These are phyloP conservation scores for Heteronetta atricapilla DNA, from an alignment of 2,113 vertebrate genomes.

Conservation along the genomic window DNA sequence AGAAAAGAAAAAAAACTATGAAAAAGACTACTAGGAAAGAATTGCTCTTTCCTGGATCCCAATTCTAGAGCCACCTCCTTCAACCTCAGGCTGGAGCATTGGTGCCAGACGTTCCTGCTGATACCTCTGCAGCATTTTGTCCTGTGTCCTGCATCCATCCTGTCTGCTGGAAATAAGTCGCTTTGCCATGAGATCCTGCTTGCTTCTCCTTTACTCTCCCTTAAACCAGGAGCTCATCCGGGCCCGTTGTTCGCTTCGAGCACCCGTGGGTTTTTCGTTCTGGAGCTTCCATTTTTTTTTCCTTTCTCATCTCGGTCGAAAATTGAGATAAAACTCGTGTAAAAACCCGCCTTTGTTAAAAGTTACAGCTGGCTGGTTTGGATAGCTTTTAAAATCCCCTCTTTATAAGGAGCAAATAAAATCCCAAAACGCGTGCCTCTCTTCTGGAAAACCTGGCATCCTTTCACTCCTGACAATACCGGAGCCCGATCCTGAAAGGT, in stretches of 20 bases:
- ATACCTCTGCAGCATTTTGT: neutral
- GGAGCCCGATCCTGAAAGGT: neutral
- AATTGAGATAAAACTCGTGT: neutral
- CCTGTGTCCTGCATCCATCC: neutral
- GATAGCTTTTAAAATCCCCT: neutral
- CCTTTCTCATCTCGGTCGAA: neutral
- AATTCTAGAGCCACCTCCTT: neutral
- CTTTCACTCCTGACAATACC: neutral
- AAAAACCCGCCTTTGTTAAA: neutral
- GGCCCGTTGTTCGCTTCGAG: accelerated
- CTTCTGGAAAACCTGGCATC: neutral
- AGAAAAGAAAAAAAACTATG: neutral
- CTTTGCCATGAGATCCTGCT: neutral
- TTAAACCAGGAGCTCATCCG: neutral
- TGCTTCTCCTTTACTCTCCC: neutral
- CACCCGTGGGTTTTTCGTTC: neutral
- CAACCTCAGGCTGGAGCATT: accelerated
- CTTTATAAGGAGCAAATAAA: neutral
- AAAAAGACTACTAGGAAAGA: no score
- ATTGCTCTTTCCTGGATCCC: neutral
- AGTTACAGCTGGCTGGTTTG: neutral
- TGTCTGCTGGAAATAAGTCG: neutral
- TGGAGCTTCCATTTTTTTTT: neutral
- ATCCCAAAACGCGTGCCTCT: neutral
- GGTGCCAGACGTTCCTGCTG: neutral